phyloP scores from a whole-genome alignment of 2,113 vertebrate species.

The Hassar affinis region DNA sequence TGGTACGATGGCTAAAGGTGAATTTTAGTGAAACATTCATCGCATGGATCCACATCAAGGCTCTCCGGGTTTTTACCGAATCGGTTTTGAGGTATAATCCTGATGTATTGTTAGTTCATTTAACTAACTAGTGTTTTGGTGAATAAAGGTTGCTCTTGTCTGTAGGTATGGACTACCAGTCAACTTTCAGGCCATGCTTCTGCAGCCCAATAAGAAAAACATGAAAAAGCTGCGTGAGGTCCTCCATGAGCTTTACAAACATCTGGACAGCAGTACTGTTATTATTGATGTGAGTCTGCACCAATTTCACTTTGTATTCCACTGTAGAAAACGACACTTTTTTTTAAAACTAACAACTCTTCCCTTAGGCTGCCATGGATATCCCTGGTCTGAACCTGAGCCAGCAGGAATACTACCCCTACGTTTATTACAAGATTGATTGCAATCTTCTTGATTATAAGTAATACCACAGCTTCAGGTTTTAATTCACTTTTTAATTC shows the following conservation, averaged over 20 bases:
- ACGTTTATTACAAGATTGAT: constrained; percentile 98
- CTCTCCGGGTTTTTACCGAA: constrained; percentile 93
- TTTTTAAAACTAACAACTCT: not conserved
- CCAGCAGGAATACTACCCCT: constrained; percentile 97
- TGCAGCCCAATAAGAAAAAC: constrained; percentile 94
- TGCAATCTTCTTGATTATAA: constrained; percentile 97
- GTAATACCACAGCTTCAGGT: constrained; percentile 65
- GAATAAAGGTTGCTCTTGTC: not conserved
- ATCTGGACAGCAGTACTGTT: constrained; percentile 95
- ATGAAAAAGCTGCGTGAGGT: constrained; percentile 96
- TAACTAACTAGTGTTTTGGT: not conserved
- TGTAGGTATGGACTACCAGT: constrained; percentile 94
- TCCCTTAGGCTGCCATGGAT: constrained; percentile 86
- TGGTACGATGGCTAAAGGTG: constrained; percentile 98
- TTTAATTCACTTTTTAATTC: constrained; percentile 9
- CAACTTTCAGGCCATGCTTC: constrained; percentile 99
- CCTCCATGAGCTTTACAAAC: constrained; percentile 92
- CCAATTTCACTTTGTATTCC: not conserved
- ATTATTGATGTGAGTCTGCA: constrained; percentile 89
- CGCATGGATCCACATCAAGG: constrained; percentile 98
- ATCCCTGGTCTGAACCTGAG: constrained; percentile 96
- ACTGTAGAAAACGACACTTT: not conserved
- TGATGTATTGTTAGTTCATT: not conserved
- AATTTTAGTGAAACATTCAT: constrained; percentile 99
- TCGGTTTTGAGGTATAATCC: constrained; percentile 88